Conservation (phyloP, 1,140 invertebrate species). For the Ceratina japonica region DNA sequence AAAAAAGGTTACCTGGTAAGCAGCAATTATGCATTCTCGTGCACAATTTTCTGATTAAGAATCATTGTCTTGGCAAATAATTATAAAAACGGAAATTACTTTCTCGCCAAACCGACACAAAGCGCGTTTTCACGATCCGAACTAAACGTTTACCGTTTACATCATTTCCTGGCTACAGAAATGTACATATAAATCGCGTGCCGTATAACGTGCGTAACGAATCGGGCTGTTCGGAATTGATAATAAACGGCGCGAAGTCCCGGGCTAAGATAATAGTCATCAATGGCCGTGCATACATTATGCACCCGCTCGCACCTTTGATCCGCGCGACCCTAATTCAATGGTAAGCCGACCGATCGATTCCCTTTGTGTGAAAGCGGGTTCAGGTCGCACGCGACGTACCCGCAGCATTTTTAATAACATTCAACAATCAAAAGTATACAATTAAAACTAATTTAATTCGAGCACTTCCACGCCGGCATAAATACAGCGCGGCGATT, state of each 20-base stretch:
- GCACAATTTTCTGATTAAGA: no score
- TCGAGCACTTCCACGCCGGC: neutral
- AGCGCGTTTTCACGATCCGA: no score
- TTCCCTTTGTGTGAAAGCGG: neutral
- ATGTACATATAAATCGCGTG: neutral
- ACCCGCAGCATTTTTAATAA: neutral
- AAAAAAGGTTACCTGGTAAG: no score
- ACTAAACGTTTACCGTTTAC: no score
- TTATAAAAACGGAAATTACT: no score
- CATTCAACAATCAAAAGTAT: neutral
- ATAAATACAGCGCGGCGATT: neutral
- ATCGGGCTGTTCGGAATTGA: no score
- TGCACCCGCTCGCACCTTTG: slow-evolving; percentile 12
- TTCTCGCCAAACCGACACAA: no score
- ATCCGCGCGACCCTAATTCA: slow-evolving; percentile 37
- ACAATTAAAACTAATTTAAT: neutral
- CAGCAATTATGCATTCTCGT: no score
- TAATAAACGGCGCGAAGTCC: no score
- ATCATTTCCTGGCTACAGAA: no score
- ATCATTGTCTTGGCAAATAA: no score
- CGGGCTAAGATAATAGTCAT: no score
- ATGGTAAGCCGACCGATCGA: slow-evolving; percentile 9
- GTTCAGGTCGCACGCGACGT: neutral
- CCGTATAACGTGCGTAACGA: neutral
- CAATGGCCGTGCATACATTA: neutral